Evolutionary conservation across 2,113 vertebrate genomes (phyloP).

Genomic region (Campylomormyrus tamandua): DNA sequence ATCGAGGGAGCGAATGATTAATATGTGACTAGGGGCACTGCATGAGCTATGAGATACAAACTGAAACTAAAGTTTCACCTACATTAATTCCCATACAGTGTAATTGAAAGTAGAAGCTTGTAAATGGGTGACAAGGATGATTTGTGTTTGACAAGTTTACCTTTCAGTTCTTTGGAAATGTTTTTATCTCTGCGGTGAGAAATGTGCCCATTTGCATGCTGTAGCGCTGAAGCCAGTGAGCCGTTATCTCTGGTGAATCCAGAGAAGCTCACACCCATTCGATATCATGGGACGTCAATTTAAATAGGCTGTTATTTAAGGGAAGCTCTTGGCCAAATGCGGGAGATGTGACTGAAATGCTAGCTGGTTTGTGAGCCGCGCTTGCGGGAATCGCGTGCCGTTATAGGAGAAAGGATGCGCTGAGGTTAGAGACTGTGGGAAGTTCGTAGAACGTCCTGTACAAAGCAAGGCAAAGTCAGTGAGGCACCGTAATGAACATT

Average conservation of each 20-base stretch:
- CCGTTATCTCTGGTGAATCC: conserved; percentile 61
- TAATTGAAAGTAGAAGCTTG: conserved; percentile 57
- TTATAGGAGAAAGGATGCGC: background rate
- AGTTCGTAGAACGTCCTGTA: background rate
- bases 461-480: background rate
- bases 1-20: background rate
- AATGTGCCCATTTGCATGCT: conserved; percentile 68
- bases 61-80: conserved; percentile 48
- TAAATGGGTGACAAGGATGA: conserved; percentile 63
- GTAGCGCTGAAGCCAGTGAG: conserved; percentile 58
- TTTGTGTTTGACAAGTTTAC: conserved; percentile 68
- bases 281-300: background rate
- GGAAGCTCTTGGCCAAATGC: background rate
- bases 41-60: conserved; percentile 31
- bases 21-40: background rate
- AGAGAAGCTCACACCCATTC: background rate
- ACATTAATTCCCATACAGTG: conserved; percentile 61
- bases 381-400: background rate
- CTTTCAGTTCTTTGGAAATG: conserved; percentile 62
- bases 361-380: background rate
- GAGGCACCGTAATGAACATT: background rate
- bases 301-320: background rate
- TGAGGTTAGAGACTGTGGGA: background rate
- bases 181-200: conserved; percentile 59
- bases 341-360: background rate